Base-by-base conservation (phyloP, 1,140 invertebrate genomes). In the Anthonomus grandis region DNA sequence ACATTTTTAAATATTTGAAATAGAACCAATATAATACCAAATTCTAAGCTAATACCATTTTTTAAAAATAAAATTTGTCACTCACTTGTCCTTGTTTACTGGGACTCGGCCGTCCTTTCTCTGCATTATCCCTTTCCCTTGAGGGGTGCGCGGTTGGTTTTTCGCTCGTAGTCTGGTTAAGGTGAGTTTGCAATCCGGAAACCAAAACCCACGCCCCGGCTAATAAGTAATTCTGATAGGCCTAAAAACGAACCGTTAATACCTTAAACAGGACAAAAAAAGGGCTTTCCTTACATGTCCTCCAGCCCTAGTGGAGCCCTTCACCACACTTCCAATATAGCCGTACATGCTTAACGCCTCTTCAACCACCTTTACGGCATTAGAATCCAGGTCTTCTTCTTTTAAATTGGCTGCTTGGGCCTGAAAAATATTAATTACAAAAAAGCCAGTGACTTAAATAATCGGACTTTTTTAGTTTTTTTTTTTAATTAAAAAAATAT, bases 171-270 rank as follows among this genome's bases (percentile, higher is more conserved):
- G 80, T 82, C 0, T 79, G 76, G 3, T 78, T 76, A 18, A 86
- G 67, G 61, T 85, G 82, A 21, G 81, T 79, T 72, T 95, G 91
- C n/a, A 95, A 77, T 8, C 92, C 92, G 48, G 86, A 86, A 13
- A 93, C 79, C 12, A 95, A 71, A 19, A 94, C 78, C 92, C 92
- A 95, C 0, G 87, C 86, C 6, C 90, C 91, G 60, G 92, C 85
- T 70, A 93, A 81, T 39, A 93, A 76, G 68, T 94, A 85, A 76
- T 95, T 96, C 77, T 95, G 92, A 57, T 90, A 83, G 57, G 90
- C 83, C 85, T 90, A 70, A 10, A 68, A 74, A 64, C 36, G 12
- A 25, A 46, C 23, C n/a, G 19, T 25, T 42, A 9, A 4, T 12
- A 15, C 4, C 15, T 19, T 5, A 18, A 2, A 1, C n/a, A 10